phyloP scores from a whole-genome alignment of 35 echinoderm and acorn worm species.

The Acanthaster planci region DNA sequence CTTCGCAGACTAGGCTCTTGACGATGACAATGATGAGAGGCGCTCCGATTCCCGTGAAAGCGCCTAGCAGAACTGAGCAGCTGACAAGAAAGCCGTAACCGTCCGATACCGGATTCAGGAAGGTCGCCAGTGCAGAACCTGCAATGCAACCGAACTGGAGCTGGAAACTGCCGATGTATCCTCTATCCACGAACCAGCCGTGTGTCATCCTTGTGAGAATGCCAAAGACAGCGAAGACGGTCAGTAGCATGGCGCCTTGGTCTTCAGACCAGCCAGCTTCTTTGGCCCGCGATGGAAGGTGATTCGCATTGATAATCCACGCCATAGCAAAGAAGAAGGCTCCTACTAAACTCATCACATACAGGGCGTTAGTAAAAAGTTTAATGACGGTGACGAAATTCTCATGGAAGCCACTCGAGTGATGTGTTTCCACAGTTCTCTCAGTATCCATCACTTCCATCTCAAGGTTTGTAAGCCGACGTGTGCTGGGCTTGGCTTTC shows the following conservation, averaged over 20 bases:
- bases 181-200: constrained; percentile 25
- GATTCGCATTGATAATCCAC: not conserved
- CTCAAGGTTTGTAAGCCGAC: not conserved
- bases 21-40: no score
- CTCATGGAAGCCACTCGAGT: no score
- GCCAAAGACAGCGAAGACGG: not conserved
- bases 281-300: not conserved
- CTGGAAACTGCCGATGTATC: not conserved
- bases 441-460: not conserved
- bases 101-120: no score
- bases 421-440: not conserved
- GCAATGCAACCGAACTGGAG: not conserved
- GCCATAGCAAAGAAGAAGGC: not conserved
- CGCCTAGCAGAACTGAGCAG: no score
- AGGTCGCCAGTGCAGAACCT: not conserved
- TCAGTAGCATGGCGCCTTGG: not conserved
- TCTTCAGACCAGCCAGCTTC: not conserved
- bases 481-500: not conserved
- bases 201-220: not conserved
- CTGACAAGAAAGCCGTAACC: no score
- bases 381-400: no score
- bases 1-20: no score
- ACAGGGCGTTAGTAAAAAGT: not conserved
- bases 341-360: not conserved
- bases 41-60: no score